phyloP scores from a whole-genome alignment of 2,797 vertebrate genomes.

The Sebastes iracundus region DNA sequence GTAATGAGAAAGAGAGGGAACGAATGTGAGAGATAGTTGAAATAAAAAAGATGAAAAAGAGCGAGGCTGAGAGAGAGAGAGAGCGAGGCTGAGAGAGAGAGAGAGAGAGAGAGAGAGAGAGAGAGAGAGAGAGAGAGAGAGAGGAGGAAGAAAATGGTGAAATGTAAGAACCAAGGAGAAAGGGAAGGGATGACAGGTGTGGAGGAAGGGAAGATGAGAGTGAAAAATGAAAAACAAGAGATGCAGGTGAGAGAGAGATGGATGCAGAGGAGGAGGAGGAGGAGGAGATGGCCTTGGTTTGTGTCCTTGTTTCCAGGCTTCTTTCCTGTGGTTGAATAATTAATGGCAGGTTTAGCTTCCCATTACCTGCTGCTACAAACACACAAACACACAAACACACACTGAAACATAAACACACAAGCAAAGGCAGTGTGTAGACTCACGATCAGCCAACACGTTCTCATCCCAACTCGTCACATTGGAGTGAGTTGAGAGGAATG shows the following conservation, averaged over 20 bases:
- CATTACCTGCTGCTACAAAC: neutral
- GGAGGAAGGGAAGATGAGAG: neutral
- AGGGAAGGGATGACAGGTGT: neutral
- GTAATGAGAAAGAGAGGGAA: neutral
- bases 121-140: neutral
- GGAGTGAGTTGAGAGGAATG: too few species aligned
- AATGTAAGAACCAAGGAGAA: neutral
- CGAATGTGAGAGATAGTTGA: neutral
- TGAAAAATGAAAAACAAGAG: neutral
- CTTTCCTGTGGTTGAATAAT: conserved; percentile 45
- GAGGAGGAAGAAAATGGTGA: neutral
- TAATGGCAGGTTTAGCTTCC: conserved; percentile 19
- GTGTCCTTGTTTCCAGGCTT: conserved; percentile 41
- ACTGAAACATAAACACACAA: neutral
- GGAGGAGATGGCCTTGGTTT: conserved; percentile 31
- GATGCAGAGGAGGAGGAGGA: neutral
- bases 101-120: neutral
- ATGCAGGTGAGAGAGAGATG: conserved; percentile 2
- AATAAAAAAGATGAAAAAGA: neutral
- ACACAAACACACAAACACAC: neutral
- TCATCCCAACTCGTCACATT: too few species aligned
- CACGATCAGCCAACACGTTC: neutral
- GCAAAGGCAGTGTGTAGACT: neutral
- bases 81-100: neutral
- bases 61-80: neutral